phyloP scores from a whole-genome alignment of 2,888 invertebrate genomes.

The Volucella inanis region DNA sequence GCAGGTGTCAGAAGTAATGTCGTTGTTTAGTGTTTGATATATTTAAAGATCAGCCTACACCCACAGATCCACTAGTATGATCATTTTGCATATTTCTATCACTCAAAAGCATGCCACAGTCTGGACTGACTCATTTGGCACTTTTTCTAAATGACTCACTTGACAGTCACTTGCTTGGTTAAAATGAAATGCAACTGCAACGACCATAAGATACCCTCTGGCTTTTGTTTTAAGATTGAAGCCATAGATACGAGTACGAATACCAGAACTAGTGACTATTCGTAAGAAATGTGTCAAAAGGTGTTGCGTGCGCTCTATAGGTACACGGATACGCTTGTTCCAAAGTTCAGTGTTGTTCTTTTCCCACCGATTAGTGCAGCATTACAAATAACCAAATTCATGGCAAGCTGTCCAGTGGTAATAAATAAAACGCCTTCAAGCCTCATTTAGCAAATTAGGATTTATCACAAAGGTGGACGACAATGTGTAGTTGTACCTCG shows the following conservation, averaged over 20 bases:
- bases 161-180: conserved; percentile 26
- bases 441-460: conserved; percentile 53
- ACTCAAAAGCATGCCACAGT: neutral
- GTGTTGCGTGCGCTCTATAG: neutral
- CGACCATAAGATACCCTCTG: conserved; percentile 21
- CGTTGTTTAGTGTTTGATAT: conserved; percentile 1
- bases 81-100: neutral
- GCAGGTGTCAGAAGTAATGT: conserved; percentile 48
- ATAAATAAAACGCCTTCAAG: conserved; percentile 61
- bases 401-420: neutral
- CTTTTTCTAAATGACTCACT: conserved; percentile 31
- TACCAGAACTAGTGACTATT: no score
- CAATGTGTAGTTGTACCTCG: neutral
- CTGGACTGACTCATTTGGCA: conserved; percentile 62
- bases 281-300: neutral
- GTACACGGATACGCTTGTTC: neutral
- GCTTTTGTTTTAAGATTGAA: conserved; percentile 8
- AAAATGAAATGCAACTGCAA: conserved; percentile 8
- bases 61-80: conserved; percentile 26
- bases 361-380: conserved; percentile 44
- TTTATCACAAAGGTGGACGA: conserved; percentile 27
- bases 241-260: conserved; percentile 1
- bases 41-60: conserved; percentile 43
- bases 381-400: conserved; percentile 36
- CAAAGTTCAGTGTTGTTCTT: conserved; percentile 29